Conservation (phyloP, 2,113 vertebrate species). For the Grammomys dolichurus region DNA sequence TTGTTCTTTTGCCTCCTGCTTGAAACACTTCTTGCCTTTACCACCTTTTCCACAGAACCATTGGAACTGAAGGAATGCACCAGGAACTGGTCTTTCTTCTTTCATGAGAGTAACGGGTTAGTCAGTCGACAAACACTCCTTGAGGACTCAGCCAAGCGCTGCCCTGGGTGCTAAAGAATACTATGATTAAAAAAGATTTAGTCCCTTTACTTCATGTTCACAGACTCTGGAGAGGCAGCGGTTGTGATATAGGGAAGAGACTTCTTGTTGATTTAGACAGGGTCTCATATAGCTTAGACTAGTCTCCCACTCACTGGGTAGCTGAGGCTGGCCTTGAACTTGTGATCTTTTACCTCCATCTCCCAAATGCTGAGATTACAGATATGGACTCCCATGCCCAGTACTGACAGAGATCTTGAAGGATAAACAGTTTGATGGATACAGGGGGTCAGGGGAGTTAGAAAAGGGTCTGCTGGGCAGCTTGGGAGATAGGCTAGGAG, state of each 20-base stretch:
- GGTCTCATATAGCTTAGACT: not conserved
- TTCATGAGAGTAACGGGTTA: not conserved
- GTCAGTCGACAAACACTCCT: not conserved
- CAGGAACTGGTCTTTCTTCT: not conserved
- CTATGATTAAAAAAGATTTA: not conserved
- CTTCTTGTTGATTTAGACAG: not conserved
- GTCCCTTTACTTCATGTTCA: not conserved
- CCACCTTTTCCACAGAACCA: not conserved
- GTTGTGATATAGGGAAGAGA: not conserved
- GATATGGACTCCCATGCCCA: not conserved
- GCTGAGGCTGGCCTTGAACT: not conserved
- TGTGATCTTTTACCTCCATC: not conserved
- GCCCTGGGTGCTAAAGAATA: conserved; percentile 5
- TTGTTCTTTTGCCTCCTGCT: not conserved
- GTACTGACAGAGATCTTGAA: not conserved
- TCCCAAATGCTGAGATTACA: not conserved
- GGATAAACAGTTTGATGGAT: not conserved
- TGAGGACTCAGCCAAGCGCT: not conserved
- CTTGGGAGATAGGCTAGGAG: not conserved
- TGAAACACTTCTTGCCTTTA: not conserved
- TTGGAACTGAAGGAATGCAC: not conserved
- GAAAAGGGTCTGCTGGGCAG: not conserved
- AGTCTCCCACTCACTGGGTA: not conserved
- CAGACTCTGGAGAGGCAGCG: not conserved
- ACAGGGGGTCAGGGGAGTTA: not conserved